phyloP scores from a whole-genome alignment of 2,888 invertebrate genomes.

The Diaperis boleti region DNA sequence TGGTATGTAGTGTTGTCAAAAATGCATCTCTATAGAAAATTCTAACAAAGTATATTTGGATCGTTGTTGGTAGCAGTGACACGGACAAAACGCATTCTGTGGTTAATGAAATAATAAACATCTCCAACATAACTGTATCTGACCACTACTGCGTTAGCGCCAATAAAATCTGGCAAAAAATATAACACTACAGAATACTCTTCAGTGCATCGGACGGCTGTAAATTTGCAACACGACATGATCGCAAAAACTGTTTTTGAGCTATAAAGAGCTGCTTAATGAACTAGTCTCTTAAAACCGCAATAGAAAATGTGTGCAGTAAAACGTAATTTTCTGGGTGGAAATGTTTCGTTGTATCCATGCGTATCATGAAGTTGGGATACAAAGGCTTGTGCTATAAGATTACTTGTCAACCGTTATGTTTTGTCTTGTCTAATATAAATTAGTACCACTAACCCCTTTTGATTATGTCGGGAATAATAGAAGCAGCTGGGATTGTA shows the following conservation, averaged over 20 bases:
- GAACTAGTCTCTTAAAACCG: neutral
- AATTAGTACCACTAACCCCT: neutral
- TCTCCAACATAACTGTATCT: no score
- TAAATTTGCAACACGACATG: neutral
- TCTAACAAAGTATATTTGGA: no score
- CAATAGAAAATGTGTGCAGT: neutral
- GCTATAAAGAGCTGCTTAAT: neutral
- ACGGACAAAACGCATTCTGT: no score
- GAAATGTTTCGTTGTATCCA: neutral
- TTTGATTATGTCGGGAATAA: neutral
- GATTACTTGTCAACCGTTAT: conserved; percentile 1
- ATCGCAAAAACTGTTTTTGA: neutral
- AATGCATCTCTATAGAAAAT: no score
- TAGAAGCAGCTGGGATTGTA: neutral
- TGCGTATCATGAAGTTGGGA: neutral
- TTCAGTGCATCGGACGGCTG: no score
- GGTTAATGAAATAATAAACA: no score
- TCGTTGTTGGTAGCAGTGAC: no score
- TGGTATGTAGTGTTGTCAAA: no score
- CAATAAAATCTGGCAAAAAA: no score
- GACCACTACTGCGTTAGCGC: no score
- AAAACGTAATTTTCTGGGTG: neutral
- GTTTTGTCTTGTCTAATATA: conserved; percentile 7
- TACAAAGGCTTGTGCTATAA: neutral
- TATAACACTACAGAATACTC: no score